Evolutionary conservation across 1,140 invertebrate genomes (phyloP).

Genomic region (Dryas iulia): DNA sequence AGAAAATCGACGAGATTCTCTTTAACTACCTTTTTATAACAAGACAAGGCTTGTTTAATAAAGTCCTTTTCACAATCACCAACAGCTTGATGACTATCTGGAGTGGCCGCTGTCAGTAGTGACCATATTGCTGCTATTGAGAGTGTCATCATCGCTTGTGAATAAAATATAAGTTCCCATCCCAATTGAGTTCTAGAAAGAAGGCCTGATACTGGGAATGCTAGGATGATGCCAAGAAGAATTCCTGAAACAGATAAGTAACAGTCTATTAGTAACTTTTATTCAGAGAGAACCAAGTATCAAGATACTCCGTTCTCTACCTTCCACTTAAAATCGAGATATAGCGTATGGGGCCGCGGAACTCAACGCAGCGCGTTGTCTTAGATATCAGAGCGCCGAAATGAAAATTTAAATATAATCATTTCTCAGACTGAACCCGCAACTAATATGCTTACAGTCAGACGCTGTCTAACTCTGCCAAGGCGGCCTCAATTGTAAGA

Average conservation of each 20-base stretch:
- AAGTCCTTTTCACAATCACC: conserved; percentile 61
- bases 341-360: too few relatives aligned
- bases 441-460: too few relatives aligned
- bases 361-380: too few relatives aligned
- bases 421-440: too few relatives aligned
- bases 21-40: conserved; percentile 39
- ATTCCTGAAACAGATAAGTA: conserved; percentile 43
- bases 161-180: conserved; percentile 65
- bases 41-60: conserved; percentile 45
- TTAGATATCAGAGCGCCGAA: too few relatives aligned
- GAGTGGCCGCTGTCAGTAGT: conserved; percentile 53
- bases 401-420: too few relatives aligned
- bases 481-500: too few relatives aligned
- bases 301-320: too few relatives aligned
- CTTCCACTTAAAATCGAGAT: too few relatives aligned
- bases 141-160: conserved; percentile 52
- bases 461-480: too few relatives aligned
- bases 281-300: too few relatives aligned
- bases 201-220: conserved; percentile 44
- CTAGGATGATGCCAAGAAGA: conserved; percentile 53
- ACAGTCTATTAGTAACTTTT: too few relatives aligned
- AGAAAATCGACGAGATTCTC: not conserved
- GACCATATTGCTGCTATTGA: conserved; percentile 52
- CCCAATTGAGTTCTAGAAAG: conserved; percentile 45
- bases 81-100: conserved; percentile 54